Evolutionary conservation across 2,888 invertebrate genomes (phyloP).

Genomic region (Bombylius major): DNA sequence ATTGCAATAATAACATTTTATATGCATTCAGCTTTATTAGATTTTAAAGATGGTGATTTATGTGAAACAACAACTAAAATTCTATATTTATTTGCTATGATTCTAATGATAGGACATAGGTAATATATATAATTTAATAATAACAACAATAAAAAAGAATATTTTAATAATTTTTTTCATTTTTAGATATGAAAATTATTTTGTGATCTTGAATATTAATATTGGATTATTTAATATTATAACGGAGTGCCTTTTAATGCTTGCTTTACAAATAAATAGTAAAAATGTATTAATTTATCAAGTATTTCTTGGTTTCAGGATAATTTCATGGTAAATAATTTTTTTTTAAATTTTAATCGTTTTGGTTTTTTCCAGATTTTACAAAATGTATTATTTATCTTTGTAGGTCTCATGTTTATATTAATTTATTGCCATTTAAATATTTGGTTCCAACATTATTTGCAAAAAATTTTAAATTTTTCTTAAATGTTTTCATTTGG

Average conservation of each 20-base stretch:
- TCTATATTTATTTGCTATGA: slow-evolving; percentile 26
- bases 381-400: background rate
- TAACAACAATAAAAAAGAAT: too few species aligned
- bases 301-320: slow-evolving; percentile 30
- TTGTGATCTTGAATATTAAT: slow-evolving; percentile 33
- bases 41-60: slow-evolving; percentile 30
- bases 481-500: slow-evolving; percentile 31
- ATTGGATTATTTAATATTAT: slow-evolving; percentile 32
- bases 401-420: slow-evolving; percentile 29
- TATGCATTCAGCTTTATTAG: slow-evolving; percentile 30
- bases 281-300: slow-evolving; percentile 30
- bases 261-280: slow-evolving; percentile 30
- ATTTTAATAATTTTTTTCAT: too few species aligned
- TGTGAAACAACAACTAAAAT: slow-evolving; percentile 30
- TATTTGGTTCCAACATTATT: slow-evolving; percentile 35
- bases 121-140: slow-evolving; percentile 13
- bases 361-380: background rate
- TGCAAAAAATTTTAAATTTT: slow-evolving; percentile 33
- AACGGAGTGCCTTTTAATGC: slow-evolving; percentile 28
- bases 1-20: slow-evolving; percentile 33
- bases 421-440: slow-evolving; percentile 33
- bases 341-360: background rate
- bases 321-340: slow-evolving; percentile 28
- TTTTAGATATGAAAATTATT: slow-evolving; percentile 35
- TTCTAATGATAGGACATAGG: slow-evolving; percentile 30